These are phyloP conservation scores for Campylorhamphus procurvoides DNA, from an alignment of 2,113 vertebrate genomes.

Conservation along the genomic window DNA sequence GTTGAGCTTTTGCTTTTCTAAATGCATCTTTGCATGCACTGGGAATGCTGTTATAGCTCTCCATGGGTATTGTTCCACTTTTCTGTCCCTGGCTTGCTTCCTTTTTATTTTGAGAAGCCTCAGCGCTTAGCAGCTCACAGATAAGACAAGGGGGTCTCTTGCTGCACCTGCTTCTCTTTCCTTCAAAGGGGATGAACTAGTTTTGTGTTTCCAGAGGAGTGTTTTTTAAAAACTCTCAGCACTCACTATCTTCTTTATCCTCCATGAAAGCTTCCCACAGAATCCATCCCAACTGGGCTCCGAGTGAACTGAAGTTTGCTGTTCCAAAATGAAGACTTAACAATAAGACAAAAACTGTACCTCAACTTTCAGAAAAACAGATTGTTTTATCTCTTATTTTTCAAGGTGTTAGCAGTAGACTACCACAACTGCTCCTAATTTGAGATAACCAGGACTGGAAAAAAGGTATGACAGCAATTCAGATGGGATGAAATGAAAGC, in stretches of 20 bases:
- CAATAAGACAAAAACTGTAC: background rate
- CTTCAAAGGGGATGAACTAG: background rate
- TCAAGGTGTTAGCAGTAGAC: background rate
- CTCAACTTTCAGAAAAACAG: background rate
- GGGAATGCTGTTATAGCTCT: rapidly evolving
- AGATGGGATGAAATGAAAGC: background rate
- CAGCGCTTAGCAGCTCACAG: rapidly evolving
- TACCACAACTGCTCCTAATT: background rate
- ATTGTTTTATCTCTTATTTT: background rate
- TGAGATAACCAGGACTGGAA: background rate
- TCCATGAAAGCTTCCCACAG: background rate
- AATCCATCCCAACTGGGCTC: background rate
- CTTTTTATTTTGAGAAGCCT: background rate
- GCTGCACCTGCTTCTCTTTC: background rate
- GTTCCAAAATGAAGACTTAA: background rate
- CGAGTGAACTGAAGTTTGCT: background rate
- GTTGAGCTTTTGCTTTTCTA: background rate
- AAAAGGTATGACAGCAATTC: background rate
- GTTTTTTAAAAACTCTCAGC: background rate
- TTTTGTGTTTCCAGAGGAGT: background rate
- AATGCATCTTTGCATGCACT: rapidly evolving
- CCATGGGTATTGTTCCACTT: background rate
- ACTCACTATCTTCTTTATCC: background rate
- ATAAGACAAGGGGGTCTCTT: background rate
- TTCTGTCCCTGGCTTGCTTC: background rate